Base-by-base conservation (phyloP, 2,888 invertebrate species). In the Ophioninae sp. region DNA sequence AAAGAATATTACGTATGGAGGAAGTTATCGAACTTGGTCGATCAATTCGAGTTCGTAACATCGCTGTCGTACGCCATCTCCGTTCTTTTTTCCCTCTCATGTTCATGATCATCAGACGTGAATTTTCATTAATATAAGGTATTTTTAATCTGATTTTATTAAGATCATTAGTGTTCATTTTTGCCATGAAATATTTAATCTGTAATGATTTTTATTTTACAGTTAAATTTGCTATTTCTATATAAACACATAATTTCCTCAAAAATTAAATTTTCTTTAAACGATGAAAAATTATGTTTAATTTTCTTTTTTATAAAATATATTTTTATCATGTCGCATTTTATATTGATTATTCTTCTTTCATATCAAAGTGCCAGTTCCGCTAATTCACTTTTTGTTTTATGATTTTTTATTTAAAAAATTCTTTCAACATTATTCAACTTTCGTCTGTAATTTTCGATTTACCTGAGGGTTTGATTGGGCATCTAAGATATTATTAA, bases 11-110 rank as follows among this genome's bases (percentile, higher is more conserved):
- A 71, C 78, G 59, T 77, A 83, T 83, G 76, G 68, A 73, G 58
- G 22, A 56, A 83, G 64, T 83, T 83, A 69, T 71, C 51, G 22
- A 81, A 81, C n/a, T 81, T 83, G 37, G 73, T 78, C 78, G 69
- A 81, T 84, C 56, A 71, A 75, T 20, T 58, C 23, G 59, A 81
- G 79, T 81, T 63, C 9, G 39, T 20, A 37, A 67, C 65, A 20
- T 75, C 68, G 58, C 20, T 23, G 59, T 67, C 39, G 59, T n/a
- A 67, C 44, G 39, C 67, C 8, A 0, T 17, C 51, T 41, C 63
- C 5, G 51, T 9, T 37, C 37, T 56, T 56, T 59, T 65, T 61
- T 75, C 72, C 20, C 37, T 13, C 30, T 22, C 67, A 10, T 6
- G 6, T 23, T 44, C 44, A 3, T 30, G 44, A 44, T 44, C 51